Percentiles rank a stretch among this genome's conserved stretches.
phyloP scores from a whole-genome alignment of 2,888 invertebrate species.

The Autographa gamma region DNA sequence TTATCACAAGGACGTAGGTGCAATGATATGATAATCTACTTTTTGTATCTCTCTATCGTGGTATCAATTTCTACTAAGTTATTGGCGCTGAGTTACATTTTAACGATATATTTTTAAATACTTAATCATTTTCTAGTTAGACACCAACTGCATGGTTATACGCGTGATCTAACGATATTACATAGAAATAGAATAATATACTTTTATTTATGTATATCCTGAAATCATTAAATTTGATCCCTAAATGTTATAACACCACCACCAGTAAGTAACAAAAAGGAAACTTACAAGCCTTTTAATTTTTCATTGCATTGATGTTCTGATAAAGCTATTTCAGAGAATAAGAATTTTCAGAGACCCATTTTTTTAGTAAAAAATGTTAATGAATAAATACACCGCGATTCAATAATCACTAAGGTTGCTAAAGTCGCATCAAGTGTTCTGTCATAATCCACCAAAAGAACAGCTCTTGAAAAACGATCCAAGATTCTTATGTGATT shows the following conservation, averaged over 20 bases:
- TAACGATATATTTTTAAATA: not conserved
- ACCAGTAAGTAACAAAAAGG: too few relatives aligned
- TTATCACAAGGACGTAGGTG: not conserved
- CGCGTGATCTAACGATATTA: not conserved
- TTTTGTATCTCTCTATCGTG: slow-evolving; percentile 5
- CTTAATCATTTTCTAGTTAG: not conserved
- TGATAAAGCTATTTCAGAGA: too few relatives aligned
- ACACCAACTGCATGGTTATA: slow-evolving; percentile 6
- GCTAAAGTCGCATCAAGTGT: too few relatives aligned
- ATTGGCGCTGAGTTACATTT: not conserved
- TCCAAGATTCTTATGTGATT: too few relatives aligned
- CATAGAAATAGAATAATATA: not conserved
- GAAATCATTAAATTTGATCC: not conserved
- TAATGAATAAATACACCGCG: too few relatives aligned
- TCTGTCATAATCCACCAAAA: too few relatives aligned
- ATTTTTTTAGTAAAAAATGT: too few relatives aligned
- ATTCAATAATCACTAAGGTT: too few relatives aligned
- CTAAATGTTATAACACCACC: not conserved
- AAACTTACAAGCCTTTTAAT: too few relatives aligned
- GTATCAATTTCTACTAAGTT: not conserved
- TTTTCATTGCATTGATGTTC: too few relatives aligned
- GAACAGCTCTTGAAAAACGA: too few relatives aligned
- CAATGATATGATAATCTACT: not conserved
- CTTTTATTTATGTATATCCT: not conserved
- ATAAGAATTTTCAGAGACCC: too few relatives aligned